phyloP scores from a whole-genome alignment of 2,797 vertebrate species.

The Rhinoraja longicauda region DNA sequence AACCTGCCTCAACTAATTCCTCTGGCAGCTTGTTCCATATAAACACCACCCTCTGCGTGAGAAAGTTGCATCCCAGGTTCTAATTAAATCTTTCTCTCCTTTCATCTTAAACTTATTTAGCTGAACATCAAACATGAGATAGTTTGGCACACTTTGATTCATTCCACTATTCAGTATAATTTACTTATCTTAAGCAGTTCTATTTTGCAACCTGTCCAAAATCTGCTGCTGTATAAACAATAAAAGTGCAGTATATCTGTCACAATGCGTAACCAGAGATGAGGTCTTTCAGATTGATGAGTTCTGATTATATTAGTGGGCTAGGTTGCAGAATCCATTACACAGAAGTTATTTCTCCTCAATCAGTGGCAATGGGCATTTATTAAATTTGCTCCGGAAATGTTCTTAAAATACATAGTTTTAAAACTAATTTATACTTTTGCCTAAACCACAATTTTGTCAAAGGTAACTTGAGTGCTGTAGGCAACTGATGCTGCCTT shows the following conservation, averaged over 20 bases:
- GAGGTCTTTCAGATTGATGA: neutral
- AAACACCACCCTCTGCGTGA: no score
- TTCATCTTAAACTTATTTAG: no score
- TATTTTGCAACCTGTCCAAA: neutral
- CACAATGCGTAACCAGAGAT: neutral
- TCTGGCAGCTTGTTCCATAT: no score
- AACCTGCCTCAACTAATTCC: no score
- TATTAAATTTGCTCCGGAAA: neutral
- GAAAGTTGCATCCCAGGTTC: no score
- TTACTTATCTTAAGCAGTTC: neutral
- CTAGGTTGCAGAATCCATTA: neutral
- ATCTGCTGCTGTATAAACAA: neutral
- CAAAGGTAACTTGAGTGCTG: neutral
- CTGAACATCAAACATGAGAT: no score
- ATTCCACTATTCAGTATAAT: neutral
- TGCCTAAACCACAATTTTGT: neutral
- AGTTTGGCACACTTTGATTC: no score
- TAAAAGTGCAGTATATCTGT: neutral
- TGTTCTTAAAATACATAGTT: neutral
- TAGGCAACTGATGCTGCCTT: neutral
- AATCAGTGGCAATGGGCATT: neutral
- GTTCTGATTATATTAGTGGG: neutral
- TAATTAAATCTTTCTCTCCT: no score
- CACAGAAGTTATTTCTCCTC: neutral
- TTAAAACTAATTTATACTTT: neutral